These are phyloP conservation scores for Cynoglossus semilaevis DNA, from an alignment of 2,113 vertebrate genomes.

Conservation along the genomic window DNA sequence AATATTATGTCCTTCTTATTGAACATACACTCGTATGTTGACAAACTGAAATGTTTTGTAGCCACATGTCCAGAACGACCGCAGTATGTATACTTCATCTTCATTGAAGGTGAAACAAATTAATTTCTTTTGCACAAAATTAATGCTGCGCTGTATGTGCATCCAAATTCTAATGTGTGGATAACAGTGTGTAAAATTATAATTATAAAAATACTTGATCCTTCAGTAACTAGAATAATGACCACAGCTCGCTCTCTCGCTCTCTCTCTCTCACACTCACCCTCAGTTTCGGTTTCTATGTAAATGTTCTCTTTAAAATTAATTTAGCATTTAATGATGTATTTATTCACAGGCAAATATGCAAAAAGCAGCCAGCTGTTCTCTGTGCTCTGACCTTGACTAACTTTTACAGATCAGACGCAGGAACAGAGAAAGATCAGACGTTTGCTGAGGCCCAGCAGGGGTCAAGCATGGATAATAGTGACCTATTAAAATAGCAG, in stretches of 20 bases:
- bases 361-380: constrained; percentile 34
- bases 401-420: constrained; percentile 1
- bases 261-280: constrained; percentile 3
- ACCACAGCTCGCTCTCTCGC: neutral
- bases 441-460: neutral
- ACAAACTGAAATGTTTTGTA: no score
- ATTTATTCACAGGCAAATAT: constrained; percentile 45
- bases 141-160: no score
- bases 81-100: no score
- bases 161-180: no score
- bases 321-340: constrained; percentile 50
- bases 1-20: no score
- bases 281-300: constrained; percentile 16
- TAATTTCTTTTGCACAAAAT: no score
- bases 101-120: no score
- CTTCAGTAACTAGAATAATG: no score
- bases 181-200: no score
- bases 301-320: constrained; percentile 37
- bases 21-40: no score
- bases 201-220: constrained; percentile 2
- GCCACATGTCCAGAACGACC: no score
- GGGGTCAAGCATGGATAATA: neutral
- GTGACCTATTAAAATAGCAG: neutral
- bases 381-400: constrained; percentile 17
- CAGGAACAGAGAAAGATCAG: neutral